These are phyloP conservation scores for Pangasianodon gigas DNA, from an alignment of 2,113 vertebrate genomes.

Conservation along the genomic window DNA sequence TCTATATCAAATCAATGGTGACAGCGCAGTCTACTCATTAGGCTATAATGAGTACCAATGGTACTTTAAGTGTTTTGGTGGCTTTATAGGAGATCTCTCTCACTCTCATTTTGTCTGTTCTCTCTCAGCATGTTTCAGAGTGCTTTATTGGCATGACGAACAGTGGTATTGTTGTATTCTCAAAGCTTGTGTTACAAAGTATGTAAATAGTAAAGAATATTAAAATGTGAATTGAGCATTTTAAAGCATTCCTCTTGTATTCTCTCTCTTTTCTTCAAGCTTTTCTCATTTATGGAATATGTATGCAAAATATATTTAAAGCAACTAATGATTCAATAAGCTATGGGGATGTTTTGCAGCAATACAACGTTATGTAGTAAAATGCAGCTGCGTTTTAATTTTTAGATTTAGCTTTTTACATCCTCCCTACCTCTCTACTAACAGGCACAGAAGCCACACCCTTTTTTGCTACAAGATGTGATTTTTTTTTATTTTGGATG, in stretches of 20 bases:
- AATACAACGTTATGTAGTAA: too few relatives aligned
- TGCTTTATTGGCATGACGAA: neutral
- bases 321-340: neutral
- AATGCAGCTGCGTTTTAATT: too few relatives aligned
- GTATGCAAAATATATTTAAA: neutral
- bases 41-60: conserved; percentile 63
- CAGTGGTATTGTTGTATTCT: neutral
- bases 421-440: too few relatives aligned
- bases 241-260: neutral
- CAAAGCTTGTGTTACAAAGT: neutral
- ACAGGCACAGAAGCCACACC: neutral
- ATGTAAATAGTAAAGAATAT: neutral
- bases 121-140: neutral
- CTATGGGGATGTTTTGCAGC: too few relatives aligned
- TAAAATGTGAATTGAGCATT: neutral
- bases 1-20: conserved; percentile 53
- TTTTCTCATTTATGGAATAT: neutral
- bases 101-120: neutral
- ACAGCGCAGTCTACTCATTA: conserved; percentile 60
- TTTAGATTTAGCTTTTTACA: too few relatives aligned
- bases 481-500: neutral
- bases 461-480: neutral
- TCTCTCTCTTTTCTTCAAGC: neutral
- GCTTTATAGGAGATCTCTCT: conserved; percentile 9
- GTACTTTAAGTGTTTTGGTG: conserved; percentile 57